Evolutionary conservation across 2,888 invertebrate species (phyloP).

Genomic region (Dasypogon diadema): DNA sequence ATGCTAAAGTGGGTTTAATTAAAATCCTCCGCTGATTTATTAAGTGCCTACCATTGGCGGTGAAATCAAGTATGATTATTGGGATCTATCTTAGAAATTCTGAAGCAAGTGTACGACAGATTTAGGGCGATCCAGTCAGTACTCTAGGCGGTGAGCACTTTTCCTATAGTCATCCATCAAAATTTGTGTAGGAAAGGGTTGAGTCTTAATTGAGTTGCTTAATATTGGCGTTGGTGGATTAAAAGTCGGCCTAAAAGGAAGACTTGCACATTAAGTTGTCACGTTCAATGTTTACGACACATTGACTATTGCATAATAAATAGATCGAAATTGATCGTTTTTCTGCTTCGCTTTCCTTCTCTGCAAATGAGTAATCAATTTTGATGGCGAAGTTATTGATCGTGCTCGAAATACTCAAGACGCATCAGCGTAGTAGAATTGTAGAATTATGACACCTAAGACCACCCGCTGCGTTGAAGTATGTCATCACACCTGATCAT

Average conservation of each 20-base stretch:
- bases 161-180: conserved; percentile 30
- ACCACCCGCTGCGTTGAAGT: conserved; percentile 13
- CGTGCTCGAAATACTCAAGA: conserved; percentile 45
- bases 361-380: neutral
- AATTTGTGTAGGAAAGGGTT: conserved; percentile 13
- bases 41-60: conserved; percentile 8
- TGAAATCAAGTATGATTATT: neutral
- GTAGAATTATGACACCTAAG: conserved; percentile 29
- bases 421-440: neutral
- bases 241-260: neutral
- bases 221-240: conserved; percentile 7
- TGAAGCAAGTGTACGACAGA: neutral
- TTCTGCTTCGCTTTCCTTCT: neutral
- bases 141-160: neutral
- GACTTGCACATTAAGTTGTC: conserved; percentile 43
- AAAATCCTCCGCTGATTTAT: conserved; percentile 38
- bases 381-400: conserved; percentile 2
- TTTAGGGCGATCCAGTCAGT: neutral
- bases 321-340: conserved; percentile 24
- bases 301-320: conserved; percentile 54
- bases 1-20: conserved; percentile 33
- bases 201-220: conserved; percentile 23
- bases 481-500: conserved; percentile 34
- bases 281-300: conserved; percentile 56
- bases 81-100: conserved; percentile 11